A percentile compares a stretch with the other conserved stretches of the same genome.
Evolutionary conservation across 1,140 invertebrate species (phyloP).

Genomic region (Trichoplusia ni): DNA sequence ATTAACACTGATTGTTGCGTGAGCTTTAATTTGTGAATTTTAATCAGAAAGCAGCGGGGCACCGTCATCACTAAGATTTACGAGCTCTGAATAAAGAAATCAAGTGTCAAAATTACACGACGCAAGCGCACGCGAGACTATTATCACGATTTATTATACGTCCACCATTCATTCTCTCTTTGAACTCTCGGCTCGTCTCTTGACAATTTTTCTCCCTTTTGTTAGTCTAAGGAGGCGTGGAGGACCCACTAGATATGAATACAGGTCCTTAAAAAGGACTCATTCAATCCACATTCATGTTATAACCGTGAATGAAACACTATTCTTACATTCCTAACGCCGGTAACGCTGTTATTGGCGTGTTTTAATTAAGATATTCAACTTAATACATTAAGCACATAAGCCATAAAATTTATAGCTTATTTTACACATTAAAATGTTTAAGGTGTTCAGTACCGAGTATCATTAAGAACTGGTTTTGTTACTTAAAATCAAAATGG

Average conservation of each 20-base stretch:
- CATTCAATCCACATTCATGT: conserved; percentile 19
- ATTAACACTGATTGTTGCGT: conserved; percentile 5
- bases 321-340: not conserved
- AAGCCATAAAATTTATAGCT: too few relatives aligned
- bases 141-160: conserved; percentile 53
- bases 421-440: too few relatives aligned
- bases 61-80: conserved; percentile 45
- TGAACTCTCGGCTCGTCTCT: conserved; percentile 52
- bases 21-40: conserved; percentile 31
- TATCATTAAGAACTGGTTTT: not conserved
- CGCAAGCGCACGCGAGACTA: conserved; percentile 36
- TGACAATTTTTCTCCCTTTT: conserved; percentile 63
- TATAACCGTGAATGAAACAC: conserved; percentile 31
- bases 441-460: not conserved
- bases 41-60: conserved; percentile 52
- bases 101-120: conserved; percentile 60
- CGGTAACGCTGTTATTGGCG: too few relatives aligned
- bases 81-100: conserved; percentile 66
- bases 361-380: conserved; percentile 12
- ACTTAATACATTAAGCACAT: too few relatives aligned
- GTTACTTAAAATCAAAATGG: conserved; percentile 5
- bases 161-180: conserved; percentile 58
- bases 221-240: conserved; percentile 47
- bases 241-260: conserved; percentile 49
- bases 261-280: conserved; percentile 39